Base-by-base conservation (phyloP, 2,797 vertebrate species). In the Spinus pinus region DNA sequence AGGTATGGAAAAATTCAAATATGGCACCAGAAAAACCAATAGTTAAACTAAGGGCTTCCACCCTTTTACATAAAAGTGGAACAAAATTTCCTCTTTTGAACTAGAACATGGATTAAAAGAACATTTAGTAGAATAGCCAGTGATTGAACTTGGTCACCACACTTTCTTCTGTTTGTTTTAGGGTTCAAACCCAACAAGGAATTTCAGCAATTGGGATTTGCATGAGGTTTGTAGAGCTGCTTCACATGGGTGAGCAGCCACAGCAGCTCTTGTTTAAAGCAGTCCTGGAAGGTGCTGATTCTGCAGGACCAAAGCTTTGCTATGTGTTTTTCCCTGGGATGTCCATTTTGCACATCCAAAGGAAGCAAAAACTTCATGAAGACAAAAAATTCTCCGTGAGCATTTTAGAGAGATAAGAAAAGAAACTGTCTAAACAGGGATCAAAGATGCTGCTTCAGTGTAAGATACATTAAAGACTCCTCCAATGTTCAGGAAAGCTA, bases 401-500 rank as follows among this genome's bases (percentile, higher is more conserved):
- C 44, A 51, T 81, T 94, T 86, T 12, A 74, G 35, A 74, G 64
- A 89, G 57, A 10, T 6, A 73, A 84, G 81, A 74, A 92, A 90
- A 80, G 61, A 79, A 75, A 50, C 12, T 78, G 17, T 22, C 53
- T 50, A 9, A 73, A 61, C 27, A 82, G 71, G 89, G 74, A 67
- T 50, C 30, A 73, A 86, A 85, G 51, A 56, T 3, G 12, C n/a
- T 73, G 58, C 61, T 87, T 58, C 64, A 50, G 37, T 37, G 23
- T 30, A 78, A 62, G 66, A 66, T 41, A 70, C 75, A 83, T 77
- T 56, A 74, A 75, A 94, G 69, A 71, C 75, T 39, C 65, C 50
- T 89, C 49, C 24, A 85, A 61, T 42, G 65, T 21, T 90, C 74
- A 88, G 88, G 79, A 91, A 95, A 93, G 61, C 86, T 50, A 31